Conservation (phyloP, 1,140 invertebrate genomes). For the Atta texana region DNA sequence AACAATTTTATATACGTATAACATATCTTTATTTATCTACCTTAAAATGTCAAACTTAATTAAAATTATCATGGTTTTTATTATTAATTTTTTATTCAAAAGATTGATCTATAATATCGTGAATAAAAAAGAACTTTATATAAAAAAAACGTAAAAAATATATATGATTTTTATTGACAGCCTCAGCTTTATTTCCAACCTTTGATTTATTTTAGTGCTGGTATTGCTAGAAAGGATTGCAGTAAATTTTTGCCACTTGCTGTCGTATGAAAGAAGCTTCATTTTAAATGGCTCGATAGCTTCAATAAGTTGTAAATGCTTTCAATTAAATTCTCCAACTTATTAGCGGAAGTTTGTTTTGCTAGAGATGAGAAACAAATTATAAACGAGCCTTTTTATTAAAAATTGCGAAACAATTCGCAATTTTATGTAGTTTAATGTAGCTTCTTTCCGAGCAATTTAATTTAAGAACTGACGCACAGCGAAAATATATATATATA, state of each 20-base stretch:
- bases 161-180: background rate
- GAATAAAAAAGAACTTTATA: background rate
- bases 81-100: background rate
- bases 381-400: constrained; percentile 7
- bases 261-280: constrained; percentile 1
- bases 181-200: background rate
- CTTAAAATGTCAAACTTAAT: background rate
- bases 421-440: constrained; percentile 20
- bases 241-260: constrained; percentile 3
- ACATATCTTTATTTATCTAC: too few species aligned
- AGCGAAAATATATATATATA: background rate
- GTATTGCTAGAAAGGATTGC: background rate
- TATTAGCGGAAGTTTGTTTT: constrained; percentile 38
- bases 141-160: background rate
- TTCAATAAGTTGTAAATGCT: constrained; percentile 30
- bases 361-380: constrained; percentile 21
- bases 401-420: constrained; percentile 3
- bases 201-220: constrained; percentile 30
- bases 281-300: constrained; percentile 3
- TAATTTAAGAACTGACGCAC: background rate
- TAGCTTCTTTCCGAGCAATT: constrained; percentile 12
- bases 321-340: constrained; percentile 40
- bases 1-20: too few species aligned
- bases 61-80: background rate
- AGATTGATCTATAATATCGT: background rate